Conservation (phyloP, 2,113 vertebrate species). For the Riparia riparia region DNA sequence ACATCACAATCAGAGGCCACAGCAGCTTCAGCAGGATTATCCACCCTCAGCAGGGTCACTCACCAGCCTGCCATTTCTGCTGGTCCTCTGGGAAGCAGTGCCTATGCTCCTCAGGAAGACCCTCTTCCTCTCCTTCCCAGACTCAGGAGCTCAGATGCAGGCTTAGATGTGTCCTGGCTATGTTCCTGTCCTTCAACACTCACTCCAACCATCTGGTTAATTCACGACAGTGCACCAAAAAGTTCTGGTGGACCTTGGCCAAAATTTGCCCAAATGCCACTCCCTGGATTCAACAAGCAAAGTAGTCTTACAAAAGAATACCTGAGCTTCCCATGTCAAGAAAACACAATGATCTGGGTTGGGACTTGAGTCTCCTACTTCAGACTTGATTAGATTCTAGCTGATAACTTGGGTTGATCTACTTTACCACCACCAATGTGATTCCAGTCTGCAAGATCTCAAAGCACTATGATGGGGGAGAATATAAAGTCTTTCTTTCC, state of each 20-base stretch:
- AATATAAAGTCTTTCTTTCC: background rate
- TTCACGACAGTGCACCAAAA: background rate
- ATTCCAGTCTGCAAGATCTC: background rate
- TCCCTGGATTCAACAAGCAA: background rate
- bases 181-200: background rate
- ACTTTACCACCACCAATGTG: background rate
- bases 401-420: background rate
- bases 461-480: background rate
- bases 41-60: background rate
- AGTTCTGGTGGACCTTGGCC: background rate
- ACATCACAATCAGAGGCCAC: background rate
- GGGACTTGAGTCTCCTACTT: background rate
- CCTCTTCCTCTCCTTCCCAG: background rate
- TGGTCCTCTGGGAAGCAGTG: background rate
- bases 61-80: background rate
- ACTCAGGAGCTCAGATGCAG: background rate
- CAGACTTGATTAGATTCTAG: background rate
- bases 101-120: background rate
- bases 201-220: background rate
- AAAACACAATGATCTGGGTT: rapidly evolving
- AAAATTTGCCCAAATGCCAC: background rate
- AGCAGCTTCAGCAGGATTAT: background rate
- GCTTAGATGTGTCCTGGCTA: background rate
- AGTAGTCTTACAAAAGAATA: background rate
- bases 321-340: background rate